Evolutionary conservation across 2,113 vertebrate species (phyloP).

Genomic region (Psittacus erithacus): DNA sequence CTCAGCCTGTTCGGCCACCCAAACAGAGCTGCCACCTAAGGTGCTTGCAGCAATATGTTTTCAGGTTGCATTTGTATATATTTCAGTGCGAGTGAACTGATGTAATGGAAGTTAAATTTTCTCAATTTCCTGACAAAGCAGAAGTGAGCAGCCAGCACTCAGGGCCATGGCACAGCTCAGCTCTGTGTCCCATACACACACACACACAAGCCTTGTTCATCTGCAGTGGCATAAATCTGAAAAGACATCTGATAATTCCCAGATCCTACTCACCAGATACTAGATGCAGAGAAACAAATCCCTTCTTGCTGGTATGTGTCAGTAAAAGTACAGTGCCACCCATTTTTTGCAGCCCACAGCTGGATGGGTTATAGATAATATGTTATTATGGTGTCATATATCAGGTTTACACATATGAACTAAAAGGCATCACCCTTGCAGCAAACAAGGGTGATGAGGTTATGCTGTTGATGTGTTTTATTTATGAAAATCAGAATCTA

Average conservation of each 20-base stretch:
- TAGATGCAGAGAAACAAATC: neutral
- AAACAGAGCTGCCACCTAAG: neutral
- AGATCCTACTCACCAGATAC: neutral
- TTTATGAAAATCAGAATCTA: neutral
- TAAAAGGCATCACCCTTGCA: neutral
- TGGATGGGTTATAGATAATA: neutral
- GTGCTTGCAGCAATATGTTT: neutral
- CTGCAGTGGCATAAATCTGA: neutral
- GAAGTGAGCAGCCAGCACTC: neutral
- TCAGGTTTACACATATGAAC: neutral
- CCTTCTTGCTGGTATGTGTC: neutral
- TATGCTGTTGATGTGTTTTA: neutral
- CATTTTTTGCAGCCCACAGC: neutral
- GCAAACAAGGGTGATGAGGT: neutral
- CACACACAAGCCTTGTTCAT: neutral
- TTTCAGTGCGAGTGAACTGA: rapidly evolving
- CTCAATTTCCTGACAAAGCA: neutral
- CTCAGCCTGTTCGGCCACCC: neutral
- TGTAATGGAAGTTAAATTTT: rapidly evolving
- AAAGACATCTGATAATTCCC: neutral
- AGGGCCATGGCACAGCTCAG: rapidly evolving
- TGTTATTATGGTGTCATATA: neutral
- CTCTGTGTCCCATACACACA: neutral
- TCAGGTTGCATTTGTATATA: neutral
- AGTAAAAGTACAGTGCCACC: neutral